Percentiles rank a stretch among this genome's conserved stretches.
Conservation (phyloP, 2,888 invertebrate species). For the Leptothorax acervorum region DNA sequence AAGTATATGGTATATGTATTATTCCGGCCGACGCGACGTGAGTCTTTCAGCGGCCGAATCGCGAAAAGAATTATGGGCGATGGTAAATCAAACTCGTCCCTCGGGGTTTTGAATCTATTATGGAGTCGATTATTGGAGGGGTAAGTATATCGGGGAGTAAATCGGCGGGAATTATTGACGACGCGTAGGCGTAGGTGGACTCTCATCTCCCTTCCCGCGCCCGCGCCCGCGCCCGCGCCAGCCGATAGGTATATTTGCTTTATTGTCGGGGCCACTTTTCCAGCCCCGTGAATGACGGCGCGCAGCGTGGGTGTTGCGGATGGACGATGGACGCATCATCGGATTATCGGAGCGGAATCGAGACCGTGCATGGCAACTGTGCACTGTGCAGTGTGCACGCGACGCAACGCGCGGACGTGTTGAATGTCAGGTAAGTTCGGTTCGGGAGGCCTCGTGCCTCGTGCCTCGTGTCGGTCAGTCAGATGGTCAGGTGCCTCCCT, state of each 20-base stretch:
- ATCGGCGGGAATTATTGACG: slow-evolving; percentile 33
- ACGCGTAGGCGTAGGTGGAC: neutral
- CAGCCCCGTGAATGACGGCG: neutral
- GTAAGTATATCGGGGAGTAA: neutral
- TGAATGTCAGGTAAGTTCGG: slow-evolving; percentile 28
- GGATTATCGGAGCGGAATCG: neutral
- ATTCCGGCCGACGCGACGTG: neutral
- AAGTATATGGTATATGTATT: neutral
- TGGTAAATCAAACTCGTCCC: neutral
- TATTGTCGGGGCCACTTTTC: slow-evolving; percentile 37
- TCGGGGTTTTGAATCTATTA: neutral
- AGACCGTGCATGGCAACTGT: neutral
- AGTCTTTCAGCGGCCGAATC: neutral
- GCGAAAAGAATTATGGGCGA: neutral
- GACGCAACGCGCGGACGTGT: neutral
- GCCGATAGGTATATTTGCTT: neutral
- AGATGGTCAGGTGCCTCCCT: neutral
- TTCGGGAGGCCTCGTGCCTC: neutral
- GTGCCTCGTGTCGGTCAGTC: neutral
- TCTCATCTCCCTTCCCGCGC: neutral
- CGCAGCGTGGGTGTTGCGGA: neutral
- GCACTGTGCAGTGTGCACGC: too few relatives aligned
- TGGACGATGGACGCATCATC: neutral
- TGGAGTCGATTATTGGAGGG: slow-evolving; percentile 10
- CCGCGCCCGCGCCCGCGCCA: neutral